Evolutionary conservation across 2,113 vertebrate genomes (phyloP), one percentile per base, ranked within the genome.

Genomic region (Mugil cephalus): DNA sequence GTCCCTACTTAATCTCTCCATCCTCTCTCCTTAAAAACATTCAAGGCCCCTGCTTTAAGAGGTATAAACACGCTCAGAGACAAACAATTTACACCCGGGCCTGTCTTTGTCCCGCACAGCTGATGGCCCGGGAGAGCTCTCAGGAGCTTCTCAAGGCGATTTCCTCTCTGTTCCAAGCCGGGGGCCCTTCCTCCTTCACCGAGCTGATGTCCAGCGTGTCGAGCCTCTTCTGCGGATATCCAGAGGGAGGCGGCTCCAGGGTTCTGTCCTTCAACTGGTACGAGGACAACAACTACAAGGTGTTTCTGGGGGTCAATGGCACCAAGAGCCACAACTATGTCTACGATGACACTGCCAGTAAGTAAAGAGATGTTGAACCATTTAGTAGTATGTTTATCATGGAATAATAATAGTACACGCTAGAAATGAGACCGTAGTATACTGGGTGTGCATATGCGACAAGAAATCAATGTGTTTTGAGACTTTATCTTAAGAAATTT

Each of bases 261-360:
- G 96, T 99, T 8, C 90, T 98, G 76, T 99, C 98, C 78, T 98
- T 98, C 90, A 99, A 99, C 92, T 99, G 97, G 98, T 99, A 99
- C 11, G 98, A 99, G 91, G 97, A 99, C 90, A 99, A 99, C 87
- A 99, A 99, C 93, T 99, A 99, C 82, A 99, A 97, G 82, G 95
- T 94, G 84, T 99, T 99, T 89, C 93, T 99, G 68, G 98, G 97
- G 7, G 95, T 99, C 72, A 96, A 98, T 30, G 91, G 92, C 64
- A 92, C 94, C 72, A 96, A 94, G 90, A 95, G 88, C 88, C 93
- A 91, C 46, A 83, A 92, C 90, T 96, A 96, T 58, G 84, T 90
- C 47, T 97, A 98, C 6, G 96, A 99, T 80, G 82, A 95, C 55
- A 92, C 88, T 19, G 91, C 95, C 79, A 97, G 98, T 99, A 94